phyloP scores from a whole-genome alignment of 2,113 vertebrate species.

The Rhipidura dahli region DNA sequence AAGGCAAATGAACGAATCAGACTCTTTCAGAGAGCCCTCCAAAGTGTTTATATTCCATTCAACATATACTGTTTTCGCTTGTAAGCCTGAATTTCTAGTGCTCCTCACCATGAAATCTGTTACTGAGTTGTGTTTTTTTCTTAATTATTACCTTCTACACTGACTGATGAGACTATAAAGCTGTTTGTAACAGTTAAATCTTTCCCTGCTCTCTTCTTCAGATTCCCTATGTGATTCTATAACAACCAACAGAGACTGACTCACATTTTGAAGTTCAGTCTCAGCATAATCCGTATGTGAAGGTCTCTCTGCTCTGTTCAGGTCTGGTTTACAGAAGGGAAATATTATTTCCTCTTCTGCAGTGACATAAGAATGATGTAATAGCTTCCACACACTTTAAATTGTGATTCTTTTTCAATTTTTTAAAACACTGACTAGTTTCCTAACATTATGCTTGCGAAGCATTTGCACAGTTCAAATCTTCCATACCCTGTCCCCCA shows the following conservation, averaged over 20 bases:
- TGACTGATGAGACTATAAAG: neutral
- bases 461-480: neutral
- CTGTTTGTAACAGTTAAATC: neutral
- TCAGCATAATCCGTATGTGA: neutral
- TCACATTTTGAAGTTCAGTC: neutral
- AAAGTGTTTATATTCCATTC: neutral
- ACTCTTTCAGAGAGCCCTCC: neutral
- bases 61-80: neutral
- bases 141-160: neutral
- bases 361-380: neutral
- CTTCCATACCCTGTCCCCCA: neutral
- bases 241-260: neutral
- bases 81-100: neutral
- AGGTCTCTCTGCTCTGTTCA: neutral
- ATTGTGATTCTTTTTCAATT: neutral
- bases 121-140: neutral
- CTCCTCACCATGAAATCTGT: neutral
- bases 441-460: neutral
- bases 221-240: neutral
- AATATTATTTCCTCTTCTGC: neutral
- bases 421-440: neutral
- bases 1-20: neutral
- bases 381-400: neutral
- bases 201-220: neutral
- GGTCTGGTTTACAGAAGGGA: neutral